These are phyloP conservation scores for Danio jaintianensis DNA, from an alignment of 2,797 vertebrate genomes.

Conservation along the genomic window DNA sequence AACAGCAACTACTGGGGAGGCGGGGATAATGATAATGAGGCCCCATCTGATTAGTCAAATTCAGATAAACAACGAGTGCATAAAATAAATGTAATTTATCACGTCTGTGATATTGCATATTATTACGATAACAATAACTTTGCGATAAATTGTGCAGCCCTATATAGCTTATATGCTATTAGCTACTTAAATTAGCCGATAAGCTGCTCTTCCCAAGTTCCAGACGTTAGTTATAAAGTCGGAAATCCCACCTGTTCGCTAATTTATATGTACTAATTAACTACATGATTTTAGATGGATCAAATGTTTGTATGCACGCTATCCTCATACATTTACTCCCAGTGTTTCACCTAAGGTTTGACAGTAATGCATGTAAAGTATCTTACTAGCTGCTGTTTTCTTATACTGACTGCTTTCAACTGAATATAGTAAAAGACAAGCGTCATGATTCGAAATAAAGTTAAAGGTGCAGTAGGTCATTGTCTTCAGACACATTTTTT, in stretches of 20 bases:
- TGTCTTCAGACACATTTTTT: too few relatives aligned
- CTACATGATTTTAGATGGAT: background rate
- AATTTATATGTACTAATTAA: too few relatives aligned
- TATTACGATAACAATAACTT: too few relatives aligned
- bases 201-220: background rate
- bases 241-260: background rate
- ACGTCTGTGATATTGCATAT: too few relatives aligned
- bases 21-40: too few relatives aligned
- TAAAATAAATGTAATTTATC: too few relatives aligned
- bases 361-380: constrained; percentile 3
- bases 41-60: too few relatives aligned
- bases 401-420: constrained; percentile 4
- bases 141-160: too few relatives aligned
- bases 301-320: background rate
- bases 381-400: background rate
- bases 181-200: background rate
- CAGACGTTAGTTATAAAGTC: background rate
- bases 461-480: too few relatives aligned
- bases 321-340: background rate
- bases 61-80: too few relatives aligned
- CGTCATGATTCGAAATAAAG: background rate
- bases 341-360: background rate
- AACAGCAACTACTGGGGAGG: too few relatives aligned
- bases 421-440: background rate
- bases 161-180: too few relatives aligned